phyloP scores from a whole-genome alignment of 1,140 invertebrate genomes.

The Listronotus oregonensis region DNA sequence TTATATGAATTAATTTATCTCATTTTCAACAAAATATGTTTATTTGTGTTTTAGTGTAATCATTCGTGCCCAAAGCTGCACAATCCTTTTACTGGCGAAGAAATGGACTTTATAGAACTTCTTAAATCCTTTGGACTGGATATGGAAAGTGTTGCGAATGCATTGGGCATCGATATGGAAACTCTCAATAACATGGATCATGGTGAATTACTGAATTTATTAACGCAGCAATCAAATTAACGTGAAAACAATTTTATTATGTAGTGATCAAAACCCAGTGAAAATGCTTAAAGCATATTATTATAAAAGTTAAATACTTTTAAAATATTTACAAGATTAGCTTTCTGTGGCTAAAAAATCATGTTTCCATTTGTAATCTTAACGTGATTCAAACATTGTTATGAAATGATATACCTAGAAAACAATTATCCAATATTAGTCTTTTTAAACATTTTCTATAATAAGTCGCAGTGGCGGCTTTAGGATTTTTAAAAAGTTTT shows the following conservation, averaged over 20 bases:
- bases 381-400: too few species aligned
- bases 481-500: too few species aligned
- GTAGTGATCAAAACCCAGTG: not conserved
- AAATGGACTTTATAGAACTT: constrained; percentile 86
- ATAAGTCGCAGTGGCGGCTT: too few species aligned
- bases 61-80: constrained; percentile 84
- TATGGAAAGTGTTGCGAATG: constrained; percentile 81
- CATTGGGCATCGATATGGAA: constrained; percentile 81
- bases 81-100: constrained; percentile 85
- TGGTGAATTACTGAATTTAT: constrained; percentile 76
- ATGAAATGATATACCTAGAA: too few species aligned
- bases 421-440: too few species aligned
- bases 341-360: too few species aligned
- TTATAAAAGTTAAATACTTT: not conserved
- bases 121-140: constrained; percentile 87
- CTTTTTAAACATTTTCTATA: too few species aligned
- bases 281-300: not conserved
- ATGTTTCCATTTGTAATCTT: too few species aligned
- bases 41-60: constrained; percentile 73
- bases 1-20: too few species aligned
- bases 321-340: too few species aligned
- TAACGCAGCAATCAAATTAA: constrained; percentile 74
- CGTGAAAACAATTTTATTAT: not conserved
- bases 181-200: constrained; percentile 87
- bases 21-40: too few species aligned